A percentile compares a stretch with the other conserved stretches of the same genome.
phyloP scores from a whole-genome alignment of 2,797 vertebrate species.

The Galagoides demidoff region DNA sequence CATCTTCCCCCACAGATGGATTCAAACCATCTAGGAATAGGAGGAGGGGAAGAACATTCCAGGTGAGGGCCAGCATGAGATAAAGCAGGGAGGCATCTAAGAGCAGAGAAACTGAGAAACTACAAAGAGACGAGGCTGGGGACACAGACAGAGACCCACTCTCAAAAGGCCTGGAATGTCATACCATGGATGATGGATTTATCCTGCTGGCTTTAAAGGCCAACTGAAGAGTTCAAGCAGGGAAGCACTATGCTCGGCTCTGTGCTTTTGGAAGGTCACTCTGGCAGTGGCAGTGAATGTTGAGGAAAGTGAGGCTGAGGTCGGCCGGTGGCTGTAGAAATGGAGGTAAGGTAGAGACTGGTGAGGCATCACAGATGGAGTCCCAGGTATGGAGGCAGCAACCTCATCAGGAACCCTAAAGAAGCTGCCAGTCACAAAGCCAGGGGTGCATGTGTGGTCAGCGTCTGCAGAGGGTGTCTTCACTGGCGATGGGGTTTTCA shows the following conservation, averaged over 20 bases:
- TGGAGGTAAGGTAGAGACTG: too few species aligned
- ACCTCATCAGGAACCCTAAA: neutral
- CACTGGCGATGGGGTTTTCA: neutral
- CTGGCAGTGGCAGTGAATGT: neutral
- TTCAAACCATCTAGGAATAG: neutral
- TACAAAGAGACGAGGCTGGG: neutral
- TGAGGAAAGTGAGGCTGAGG: neutral
- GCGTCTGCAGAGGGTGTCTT: neutral
- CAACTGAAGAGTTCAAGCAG: neutral
- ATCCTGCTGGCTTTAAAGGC: constrained; percentile 23
- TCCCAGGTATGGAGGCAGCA: too few species aligned
- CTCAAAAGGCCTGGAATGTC: neutral
- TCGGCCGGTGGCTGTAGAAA: neutral
- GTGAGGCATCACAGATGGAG: neutral
- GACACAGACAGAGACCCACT: neutral
- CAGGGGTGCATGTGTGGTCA: accelerated
- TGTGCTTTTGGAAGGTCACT: neutral
- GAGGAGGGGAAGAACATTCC: neutral
- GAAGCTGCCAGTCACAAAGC: neutral
- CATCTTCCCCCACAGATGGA: neutral
- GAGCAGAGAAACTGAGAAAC: neutral
- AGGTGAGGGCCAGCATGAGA: neutral
- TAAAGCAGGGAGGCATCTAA: neutral
- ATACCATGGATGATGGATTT: neutral
- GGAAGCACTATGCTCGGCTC: neutral